Evolutionary conservation across 1,140 invertebrate genomes (phyloP).

Genomic region (Eupristina koningsbergeri): DNA sequence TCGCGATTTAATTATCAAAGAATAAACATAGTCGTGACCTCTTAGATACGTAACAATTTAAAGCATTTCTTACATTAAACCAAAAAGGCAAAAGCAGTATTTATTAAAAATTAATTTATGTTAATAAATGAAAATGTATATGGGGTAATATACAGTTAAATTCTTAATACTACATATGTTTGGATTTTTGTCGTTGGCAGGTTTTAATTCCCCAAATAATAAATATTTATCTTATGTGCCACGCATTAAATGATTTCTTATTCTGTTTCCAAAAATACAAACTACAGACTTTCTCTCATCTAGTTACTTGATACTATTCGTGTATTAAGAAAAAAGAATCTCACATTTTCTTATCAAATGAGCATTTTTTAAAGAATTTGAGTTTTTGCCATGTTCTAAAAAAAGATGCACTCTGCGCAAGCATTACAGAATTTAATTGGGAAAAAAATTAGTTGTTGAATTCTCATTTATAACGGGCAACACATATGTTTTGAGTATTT

Average conservation of each 20-base stretch:
- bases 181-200: conserved; percentile 3
- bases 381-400: not conserved
- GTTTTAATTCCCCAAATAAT: conserved; percentile 33
- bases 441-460: conserved; percentile 16
- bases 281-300: not conserved
- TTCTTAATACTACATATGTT: conserved; percentile 27
- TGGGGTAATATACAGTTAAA: conserved; percentile 1
- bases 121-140: not conserved
- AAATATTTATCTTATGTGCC: conserved; percentile 32
- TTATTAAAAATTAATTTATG: conserved; percentile 4
- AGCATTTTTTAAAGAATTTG: conserved; percentile 8
- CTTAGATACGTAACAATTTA: too few species aligned
- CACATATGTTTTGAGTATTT: not conserved
- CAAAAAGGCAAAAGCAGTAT: not conserved
- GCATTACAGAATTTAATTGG: conserved; percentile 20
- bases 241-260: not conserved
- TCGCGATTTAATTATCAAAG: too few species aligned
- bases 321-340: conserved; percentile 33
- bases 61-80: too few species aligned
- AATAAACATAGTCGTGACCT: too few species aligned
- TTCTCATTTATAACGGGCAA: not conserved
- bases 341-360: conserved; percentile 23
- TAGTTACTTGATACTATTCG: conserved; percentile 33
- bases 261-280: conserved; percentile 38
- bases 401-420: not conserved